Evolutionary conservation across 2,888 invertebrate species (phyloP).

Genomic region (Fragum whitleyi): DNA sequence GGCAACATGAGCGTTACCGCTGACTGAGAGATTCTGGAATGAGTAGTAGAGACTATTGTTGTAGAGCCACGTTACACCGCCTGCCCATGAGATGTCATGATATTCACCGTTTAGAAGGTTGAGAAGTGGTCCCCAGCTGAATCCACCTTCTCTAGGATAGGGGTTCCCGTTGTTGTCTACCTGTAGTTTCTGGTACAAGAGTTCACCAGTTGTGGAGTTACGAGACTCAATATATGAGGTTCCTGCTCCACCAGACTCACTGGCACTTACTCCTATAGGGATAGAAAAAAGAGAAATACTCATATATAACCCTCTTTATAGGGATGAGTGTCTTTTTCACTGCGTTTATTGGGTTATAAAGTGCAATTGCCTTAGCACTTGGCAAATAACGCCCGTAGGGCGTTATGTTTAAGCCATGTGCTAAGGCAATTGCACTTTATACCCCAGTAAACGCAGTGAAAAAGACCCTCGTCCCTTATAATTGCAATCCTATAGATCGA

Average conservation of each 20-base stretch:
- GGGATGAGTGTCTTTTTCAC: too few relatives aligned
- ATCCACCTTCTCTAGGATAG: constrained; percentile 66
- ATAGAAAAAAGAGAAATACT: too few relatives aligned
- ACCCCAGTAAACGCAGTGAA: too few relatives aligned
- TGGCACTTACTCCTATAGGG: constrained; percentile 62
- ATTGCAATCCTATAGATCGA: too few relatives aligned
- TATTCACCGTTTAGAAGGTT: constrained; percentile 72
- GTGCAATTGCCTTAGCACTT: too few relatives aligned
- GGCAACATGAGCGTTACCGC: constrained; percentile 77
- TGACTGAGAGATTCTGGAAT: constrained; percentile 68
- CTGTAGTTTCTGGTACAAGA: constrained; percentile 57
- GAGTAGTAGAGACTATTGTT: constrained; percentile 53
- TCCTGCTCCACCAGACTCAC: constrained; percentile 77
- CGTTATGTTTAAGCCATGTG: too few relatives aligned
- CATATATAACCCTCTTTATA: too few relatives aligned
- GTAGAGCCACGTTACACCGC: constrained; percentile 77
- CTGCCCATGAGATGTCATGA: constrained; percentile 63
- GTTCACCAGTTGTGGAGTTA: constrained; percentile 31
- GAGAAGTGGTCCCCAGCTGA: constrained; percentile 55
- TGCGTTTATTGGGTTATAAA: too few relatives aligned
- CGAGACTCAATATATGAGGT: constrained; percentile 70
- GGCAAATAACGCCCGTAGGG: too few relatives aligned
- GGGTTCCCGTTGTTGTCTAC: constrained; percentile 73
- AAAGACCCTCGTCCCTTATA: too few relatives aligned
- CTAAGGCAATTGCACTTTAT: too few relatives aligned